Evolutionary conservation across 2,113 vertebrate species (phyloP).

Genomic region (Daphoenositta chrysoptera): DNA sequence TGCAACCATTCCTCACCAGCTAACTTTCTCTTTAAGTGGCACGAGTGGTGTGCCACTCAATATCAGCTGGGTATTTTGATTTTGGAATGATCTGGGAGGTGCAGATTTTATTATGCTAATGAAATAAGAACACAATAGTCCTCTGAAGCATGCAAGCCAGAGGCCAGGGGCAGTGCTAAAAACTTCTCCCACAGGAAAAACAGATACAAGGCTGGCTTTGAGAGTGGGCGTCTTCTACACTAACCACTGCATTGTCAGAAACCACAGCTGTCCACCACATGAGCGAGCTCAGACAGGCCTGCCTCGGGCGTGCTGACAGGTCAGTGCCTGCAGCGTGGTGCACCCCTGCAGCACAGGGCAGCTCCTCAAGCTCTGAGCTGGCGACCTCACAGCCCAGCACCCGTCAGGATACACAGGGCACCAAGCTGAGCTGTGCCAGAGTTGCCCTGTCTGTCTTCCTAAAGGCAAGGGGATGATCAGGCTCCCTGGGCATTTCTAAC

Average conservation of each 20-base stretch:
- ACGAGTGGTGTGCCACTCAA: background rate
- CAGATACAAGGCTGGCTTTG: conserved; percentile 46
- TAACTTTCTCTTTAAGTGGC: background rate
- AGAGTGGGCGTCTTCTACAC: conserved; percentile 30
- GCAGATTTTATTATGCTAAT: conserved; percentile 37
- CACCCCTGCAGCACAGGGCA: background rate
- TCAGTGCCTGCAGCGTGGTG: background rate
- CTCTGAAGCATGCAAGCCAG: background rate
- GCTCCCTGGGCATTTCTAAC: background rate
- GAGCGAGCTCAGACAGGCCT: background rate
- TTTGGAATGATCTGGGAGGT: background rate
- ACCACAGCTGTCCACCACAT: conserved; percentile 59
- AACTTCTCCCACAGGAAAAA: conserved; percentile 52
- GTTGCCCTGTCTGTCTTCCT: background rate
- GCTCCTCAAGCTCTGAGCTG: accelerated
- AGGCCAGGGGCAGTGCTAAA: background rate
- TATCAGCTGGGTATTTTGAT: accelerated
- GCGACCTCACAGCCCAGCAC: accelerated
- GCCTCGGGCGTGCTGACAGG: background rate
- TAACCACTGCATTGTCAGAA: background rate
- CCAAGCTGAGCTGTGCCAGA: background rate
- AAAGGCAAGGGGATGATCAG: background rate
- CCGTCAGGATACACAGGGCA: accelerated
- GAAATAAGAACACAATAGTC: conserved; percentile 6
- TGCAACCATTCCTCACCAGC: background rate